phyloP scores from a whole-genome alignment of 2,113 vertebrate species.

The Cyprinodon brontotheroides region DNA sequence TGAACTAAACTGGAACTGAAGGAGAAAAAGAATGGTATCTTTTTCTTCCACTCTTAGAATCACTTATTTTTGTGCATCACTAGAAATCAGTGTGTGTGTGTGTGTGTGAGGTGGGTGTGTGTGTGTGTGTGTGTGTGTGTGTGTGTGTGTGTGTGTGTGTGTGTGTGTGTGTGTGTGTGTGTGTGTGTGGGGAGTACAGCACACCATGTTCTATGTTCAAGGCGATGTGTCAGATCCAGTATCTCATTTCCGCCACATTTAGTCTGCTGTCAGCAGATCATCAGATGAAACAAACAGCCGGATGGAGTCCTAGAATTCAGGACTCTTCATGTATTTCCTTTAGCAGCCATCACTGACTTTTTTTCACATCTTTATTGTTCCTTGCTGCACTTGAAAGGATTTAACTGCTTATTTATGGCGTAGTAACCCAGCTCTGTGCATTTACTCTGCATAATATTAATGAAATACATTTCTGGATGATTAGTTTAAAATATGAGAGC shows the following conservation, averaged over 20 bases:
- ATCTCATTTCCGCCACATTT: conserved; percentile 14
- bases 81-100: neutral
- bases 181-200: neutral
- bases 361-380: neutral
- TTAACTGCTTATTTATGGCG: neutral
- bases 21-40: too few species aligned
- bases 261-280: neutral
- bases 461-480: too few species aligned
- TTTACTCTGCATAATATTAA: neutral
- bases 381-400: neutral
- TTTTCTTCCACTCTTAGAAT: neutral
- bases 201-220: neutral
- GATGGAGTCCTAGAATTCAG: neutral
- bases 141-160: neutral
- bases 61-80: conserved; percentile 32
- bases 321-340: neutral
- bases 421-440: neutral
- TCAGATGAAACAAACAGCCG: neutral
- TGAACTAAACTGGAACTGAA: neutral
- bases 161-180: neutral
- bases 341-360: neutral
- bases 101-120: neutral
- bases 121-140: neutral
- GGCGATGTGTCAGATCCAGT: conserved; percentile 2
- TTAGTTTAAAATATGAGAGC: too few species aligned